A percentile compares a stretch with the other conserved stretches of the same genome.
These are phyloP conservation scores for Cynoglossus semilaevis DNA, from an alignment of 2,113 vertebrate genomes.

Conservation along the genomic window DNA sequence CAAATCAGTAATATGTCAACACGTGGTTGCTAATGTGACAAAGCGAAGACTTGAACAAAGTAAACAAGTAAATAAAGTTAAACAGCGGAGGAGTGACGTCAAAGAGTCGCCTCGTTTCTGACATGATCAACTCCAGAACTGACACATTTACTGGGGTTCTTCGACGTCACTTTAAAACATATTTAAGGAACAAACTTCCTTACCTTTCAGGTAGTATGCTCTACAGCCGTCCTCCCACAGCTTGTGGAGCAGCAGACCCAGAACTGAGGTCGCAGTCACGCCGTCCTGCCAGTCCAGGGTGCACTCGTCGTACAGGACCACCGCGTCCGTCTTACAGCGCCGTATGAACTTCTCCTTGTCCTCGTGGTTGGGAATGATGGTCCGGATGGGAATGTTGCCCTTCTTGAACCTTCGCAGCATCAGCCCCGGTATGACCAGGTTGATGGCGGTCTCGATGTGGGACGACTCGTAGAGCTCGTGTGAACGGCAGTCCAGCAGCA, in stretches of 20 bases:
- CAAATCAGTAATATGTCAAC: too few species aligned
- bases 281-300: slow-evolving; percentile 89
- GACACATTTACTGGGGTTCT: too few species aligned
- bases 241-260: slow-evolving; percentile 90
- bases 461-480: slow-evolving; percentile 94
- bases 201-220: slow-evolving; percentile 93
- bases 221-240: slow-evolving; percentile 94
- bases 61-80: too few species aligned
- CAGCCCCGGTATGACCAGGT: slow-evolving; percentile 92
- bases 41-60: too few species aligned
- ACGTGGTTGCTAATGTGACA: too few species aligned
- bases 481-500: slow-evolving; percentile 95
- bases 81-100: too few species aligned
- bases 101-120: background rate
- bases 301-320: slow-evolving; percentile 94
- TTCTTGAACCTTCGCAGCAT: slow-evolving; percentile 95
- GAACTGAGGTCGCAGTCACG: slow-evolving; percentile 84
- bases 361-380: slow-evolving; percentile 89
- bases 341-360: slow-evolving; percentile 88
- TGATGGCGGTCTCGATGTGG: slow-evolving; percentile 94
- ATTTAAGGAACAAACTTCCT: background rate
- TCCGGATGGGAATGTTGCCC: slow-evolving; percentile 91
- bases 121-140: background rate
- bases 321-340: slow-evolving; percentile 88
- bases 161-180: background rate